These are phyloP conservation scores for Epinotia nisella DNA, from an alignment of 2,888 invertebrate genomes.

Conservation along the genomic window DNA sequence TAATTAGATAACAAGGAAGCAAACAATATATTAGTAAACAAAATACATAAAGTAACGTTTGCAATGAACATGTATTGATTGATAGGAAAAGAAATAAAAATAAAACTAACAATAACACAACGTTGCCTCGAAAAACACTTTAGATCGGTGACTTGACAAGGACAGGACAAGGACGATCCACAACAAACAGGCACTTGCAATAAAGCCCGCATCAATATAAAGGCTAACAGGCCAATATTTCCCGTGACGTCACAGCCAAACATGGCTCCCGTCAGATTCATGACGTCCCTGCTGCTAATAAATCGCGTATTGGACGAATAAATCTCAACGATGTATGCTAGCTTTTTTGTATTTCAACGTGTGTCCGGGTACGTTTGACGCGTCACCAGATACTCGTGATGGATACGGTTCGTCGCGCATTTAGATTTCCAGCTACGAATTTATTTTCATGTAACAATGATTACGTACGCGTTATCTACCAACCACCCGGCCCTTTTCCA, in stretches of 20 bases:
- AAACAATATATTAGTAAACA: neutral
- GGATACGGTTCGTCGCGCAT: conserved; percentile 19
- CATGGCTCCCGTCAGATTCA: conserved; percentile 49
- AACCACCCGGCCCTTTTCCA: conserved; percentile 25
- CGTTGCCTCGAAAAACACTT: conserved; percentile 26
- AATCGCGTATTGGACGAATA: conserved; percentile 50
- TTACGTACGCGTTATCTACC: conserved; percentile 30
- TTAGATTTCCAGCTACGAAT: conserved; percentile 26
- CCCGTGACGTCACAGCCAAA: conserved; percentile 50
- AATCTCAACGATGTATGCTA: conserved; percentile 52
- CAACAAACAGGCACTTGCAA: conserved; percentile 46
- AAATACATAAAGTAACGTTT: neutral
- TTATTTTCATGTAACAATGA: conserved; percentile 20
- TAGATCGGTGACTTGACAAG: conserved; percentile 24
- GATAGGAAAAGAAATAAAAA: neutral
- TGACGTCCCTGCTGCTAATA: conserved; percentile 48
- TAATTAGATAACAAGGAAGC: no score
- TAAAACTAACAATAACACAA: conserved; percentile 6
- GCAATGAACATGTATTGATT: neutral
- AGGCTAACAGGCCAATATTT: conserved; percentile 49
- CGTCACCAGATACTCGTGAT: conserved; percentile 40
- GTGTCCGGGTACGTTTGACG: conserved; percentile 47
- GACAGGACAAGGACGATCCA: conserved; percentile 20
- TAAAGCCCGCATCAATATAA: conserved; percentile 47
- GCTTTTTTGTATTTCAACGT: conserved; percentile 49